Base-by-base conservation (phyloP, 2,797 vertebrate genomes). In the Tolypeutes matacus region DNA sequence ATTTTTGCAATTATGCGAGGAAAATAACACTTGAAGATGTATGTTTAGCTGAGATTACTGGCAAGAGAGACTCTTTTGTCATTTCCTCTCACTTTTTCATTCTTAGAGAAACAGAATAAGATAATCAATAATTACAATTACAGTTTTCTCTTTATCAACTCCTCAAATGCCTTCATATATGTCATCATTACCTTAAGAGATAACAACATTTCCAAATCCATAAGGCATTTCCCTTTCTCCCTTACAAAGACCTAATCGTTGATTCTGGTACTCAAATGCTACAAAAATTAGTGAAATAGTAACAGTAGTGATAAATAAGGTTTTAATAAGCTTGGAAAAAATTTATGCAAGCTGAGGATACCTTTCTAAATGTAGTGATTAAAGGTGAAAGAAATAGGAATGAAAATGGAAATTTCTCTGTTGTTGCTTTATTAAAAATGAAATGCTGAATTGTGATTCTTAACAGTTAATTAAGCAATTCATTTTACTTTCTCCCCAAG, bases 81-180 rank as follows among this genome's bases (percentile, higher is more conserved):
- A 97, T 96, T 95, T 89, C 60, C 42, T 93, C 86, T 95, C 34
- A 83, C 14, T 94, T 97, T 95, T 97, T 98, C 89, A 96, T 97
- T 98, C 84, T 86, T 89, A 95, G 62, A 56, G 89, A 76, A 96
- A n/a, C 15, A 96, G 95, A 97, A 94, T 27, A 96, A 65, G 64
- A 89, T 88, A 97, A 97, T 98, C 97, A 97, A 97, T 97, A 97
- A 97, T 97, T 98, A 97, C 87, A 97, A 97, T 97, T 97, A 97
- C 75, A 95, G 97, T 98, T 98, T 98, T 97, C 76, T 96, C 95
- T 86, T 91, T 95, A 97, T 97, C 98, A 97, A 96, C 93, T 96
- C 72, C 39, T 96, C 51, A 95, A 90, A 96, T 97, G 49, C 86
- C 89, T 94, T 97, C 96, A 96, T 94, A 97, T 94, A 49, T 94